Evolutionary conservation across 2,888 invertebrate genomes (phyloP), one percentile per base, ranked within the genome.

Genomic region (Protophormia terraenovae): DNA sequence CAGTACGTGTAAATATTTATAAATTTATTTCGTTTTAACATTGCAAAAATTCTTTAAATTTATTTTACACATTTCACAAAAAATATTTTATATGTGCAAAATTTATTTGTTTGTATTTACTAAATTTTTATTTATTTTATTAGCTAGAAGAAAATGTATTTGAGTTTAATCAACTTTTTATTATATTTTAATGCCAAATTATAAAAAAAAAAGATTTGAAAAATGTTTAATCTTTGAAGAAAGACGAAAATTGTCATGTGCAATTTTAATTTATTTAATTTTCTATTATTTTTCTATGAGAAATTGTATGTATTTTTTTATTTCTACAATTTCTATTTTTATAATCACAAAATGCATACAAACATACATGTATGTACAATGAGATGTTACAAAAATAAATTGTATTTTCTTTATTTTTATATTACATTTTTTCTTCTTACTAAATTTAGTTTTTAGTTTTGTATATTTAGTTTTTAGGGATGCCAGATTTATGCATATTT

Each of bases 371-470:
- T 41, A n/a, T 32, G 45, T 12, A 27, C 10, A 64, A 38, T 47
- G 22, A 45, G 47, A 16, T 62, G 47, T n/a, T 47, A 27, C 5
- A 10, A 47, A 45, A 71, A 16, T 8, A 2, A 24, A n/a, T n/a
- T n/a, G n/a, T n/a, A n/a, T n/a, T n/a, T n/a, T n/a, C n/a, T 24
- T 4, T 66, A 41, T 50, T 80, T 80, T 67, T 58, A 58, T 10
- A 35, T 53, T 19, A 14, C 35, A 50, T 47, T 58, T 55, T 47
- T 64, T 29, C n/a, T 50, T 10, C n/a, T 50, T 10, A 35, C 35
- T 73, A 60, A 75, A 66, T 38, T 73, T 62, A 60, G 32, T 72
- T 55, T 47, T 72, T 81, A 38, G 58, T 67, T 53, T 58, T n/a
- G n/a, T n/a, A n/a, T n/a, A n/a, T n/a, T n/a, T n/a, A n/a, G n/a